Percentiles rank a stretch among this genome's conserved stretches.
phyloP scores from a whole-genome alignment of 2,888 invertebrate genomes.

The Drosophila prolongata region DNA sequence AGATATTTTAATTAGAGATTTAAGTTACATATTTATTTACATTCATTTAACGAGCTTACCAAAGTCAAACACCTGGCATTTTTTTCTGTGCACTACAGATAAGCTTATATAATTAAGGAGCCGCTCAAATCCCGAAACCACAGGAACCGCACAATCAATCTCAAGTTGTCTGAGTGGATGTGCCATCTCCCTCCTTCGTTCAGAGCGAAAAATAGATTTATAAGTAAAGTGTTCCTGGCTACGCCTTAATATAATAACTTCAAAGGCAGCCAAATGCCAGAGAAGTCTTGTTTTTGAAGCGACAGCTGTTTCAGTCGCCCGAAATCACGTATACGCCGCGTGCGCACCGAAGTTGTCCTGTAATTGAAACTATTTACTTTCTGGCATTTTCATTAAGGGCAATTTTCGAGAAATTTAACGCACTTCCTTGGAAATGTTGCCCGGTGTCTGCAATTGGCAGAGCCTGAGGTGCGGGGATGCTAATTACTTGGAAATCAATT shows the following conservation, averaged over 20 bases:
- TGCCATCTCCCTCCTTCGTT: background rate
- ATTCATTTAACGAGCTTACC: too few relatives aligned
- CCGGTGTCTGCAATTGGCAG: conserved; percentile 38
- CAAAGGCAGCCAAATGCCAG: conserved; percentile 19
- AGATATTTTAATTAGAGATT: too few relatives aligned
- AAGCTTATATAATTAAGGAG: conserved; percentile 55
- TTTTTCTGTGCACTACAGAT: background rate
- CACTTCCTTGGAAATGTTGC: conserved; percentile 73
- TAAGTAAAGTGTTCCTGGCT: conserved; percentile 38
- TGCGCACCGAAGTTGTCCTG: conserved; percentile 45
- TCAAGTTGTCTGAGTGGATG: conserved; percentile 47
- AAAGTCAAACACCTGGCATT: too few relatives aligned
- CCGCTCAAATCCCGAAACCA: conserved; percentile 44
- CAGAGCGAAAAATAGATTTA: conserved; percentile 45
- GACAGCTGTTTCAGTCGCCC: conserved; percentile 27
- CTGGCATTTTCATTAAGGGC: conserved; percentile 71
- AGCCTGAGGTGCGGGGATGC: conserved; percentile 42
- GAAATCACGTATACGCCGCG: conserved; percentile 65
- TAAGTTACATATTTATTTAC: too few relatives aligned
- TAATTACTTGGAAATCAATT: conserved; percentile 78
- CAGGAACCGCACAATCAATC: conserved; percentile 69
- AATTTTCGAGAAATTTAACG: conserved; percentile 73
- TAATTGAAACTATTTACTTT: conserved; percentile 77
- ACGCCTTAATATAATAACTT: conserved; percentile 36
- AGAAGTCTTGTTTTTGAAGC: conserved; percentile 4